Evolutionary conservation across 2,888 invertebrate genomes (phyloP), one percentile per base, ranked within the genome.

Genomic region (Meteorus colon): DNA sequence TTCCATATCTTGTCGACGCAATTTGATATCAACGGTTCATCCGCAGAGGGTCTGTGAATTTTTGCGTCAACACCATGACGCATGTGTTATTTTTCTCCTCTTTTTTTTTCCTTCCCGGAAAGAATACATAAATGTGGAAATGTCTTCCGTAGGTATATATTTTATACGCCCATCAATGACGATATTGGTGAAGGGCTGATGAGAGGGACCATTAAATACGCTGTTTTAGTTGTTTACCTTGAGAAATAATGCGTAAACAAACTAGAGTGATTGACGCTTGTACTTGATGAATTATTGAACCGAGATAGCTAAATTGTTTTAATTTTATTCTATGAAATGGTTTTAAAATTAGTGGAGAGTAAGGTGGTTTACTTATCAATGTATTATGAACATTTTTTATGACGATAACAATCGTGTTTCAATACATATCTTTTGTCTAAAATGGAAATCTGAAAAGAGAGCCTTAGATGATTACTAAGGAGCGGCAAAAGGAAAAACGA

Each of bases 11-110:
- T 14, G 2, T 5, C n/a, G 31, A 31, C 16, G 27, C 16, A 41
- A n/a, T 29, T 59, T 24, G 59, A 71, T 71, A 71, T 41, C 27
- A 27, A 71, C 45, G 45, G 71, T 41, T 71, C 71, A 60, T 34
- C 60, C 27, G n/a, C 27, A 41, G 60, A 41, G 45, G 31, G 59
- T 60, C 24, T 12, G 62, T 24, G 16, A 71, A 48, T 51, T 48
- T 27, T 4, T n/a, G 24, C 48, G 45, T 62, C 24, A 45, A 59
- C 41, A 60, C 14, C 6, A 62, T 62, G 14, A 62, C 16, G 37
- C 24, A 34, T 19, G 1, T n/a, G 6, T n/a, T 41, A 41, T 41
- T 41, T 41, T 41, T 41, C 12, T 41, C 2, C 41, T 41, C 41
- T 12, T 12, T 31, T 37, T 34, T 55, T 24, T 24, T 24, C 24